phyloP scores from a whole-genome alignment of 2,888 invertebrate species.

The Pycnomerus fuliginosus region DNA sequence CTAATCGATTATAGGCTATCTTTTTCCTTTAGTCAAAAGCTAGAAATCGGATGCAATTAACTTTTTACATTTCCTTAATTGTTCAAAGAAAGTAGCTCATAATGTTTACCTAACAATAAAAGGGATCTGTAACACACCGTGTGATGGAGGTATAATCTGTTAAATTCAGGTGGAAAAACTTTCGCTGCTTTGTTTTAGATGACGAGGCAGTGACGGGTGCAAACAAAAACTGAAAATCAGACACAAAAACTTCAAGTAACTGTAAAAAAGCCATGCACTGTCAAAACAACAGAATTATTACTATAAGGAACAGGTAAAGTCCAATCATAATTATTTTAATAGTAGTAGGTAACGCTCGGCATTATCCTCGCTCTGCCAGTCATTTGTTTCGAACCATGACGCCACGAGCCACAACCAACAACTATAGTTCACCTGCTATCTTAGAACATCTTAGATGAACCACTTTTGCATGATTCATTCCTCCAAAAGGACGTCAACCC shows the following conservation, averaged over 20 bases:
- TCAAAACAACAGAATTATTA: constrained; percentile 47
- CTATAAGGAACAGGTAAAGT: constrained; percentile 45
- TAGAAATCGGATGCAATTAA: no score
- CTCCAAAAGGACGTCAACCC: constrained; percentile 30
- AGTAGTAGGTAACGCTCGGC: constrained; percentile 52
- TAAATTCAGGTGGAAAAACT: no score
- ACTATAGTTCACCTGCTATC: constrained; percentile 52
- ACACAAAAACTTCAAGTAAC: constrained; percentile 32
- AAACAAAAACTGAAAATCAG: no score
- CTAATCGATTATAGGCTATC: no score
- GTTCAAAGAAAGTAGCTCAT: no score
- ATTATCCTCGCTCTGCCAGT: constrained; percentile 56
- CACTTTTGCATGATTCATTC: constrained; percentile 43
- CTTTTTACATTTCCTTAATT: no score
- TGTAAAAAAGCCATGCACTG: constrained; percentile 42
- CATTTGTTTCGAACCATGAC: constrained; percentile 57
- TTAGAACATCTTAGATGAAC: constrained; percentile 46
- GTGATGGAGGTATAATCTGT: no score
- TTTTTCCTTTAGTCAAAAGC: no score
- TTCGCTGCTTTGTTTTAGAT: no score
- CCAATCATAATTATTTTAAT: constrained; percentile 55
- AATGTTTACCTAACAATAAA: no score
- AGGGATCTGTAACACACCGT: no score
- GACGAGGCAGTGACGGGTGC: no score
- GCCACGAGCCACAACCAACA: constrained; percentile 54